Conservation (phyloP, 2,797 vertebrate genomes). For the Denticeps clupeoides region DNA sequence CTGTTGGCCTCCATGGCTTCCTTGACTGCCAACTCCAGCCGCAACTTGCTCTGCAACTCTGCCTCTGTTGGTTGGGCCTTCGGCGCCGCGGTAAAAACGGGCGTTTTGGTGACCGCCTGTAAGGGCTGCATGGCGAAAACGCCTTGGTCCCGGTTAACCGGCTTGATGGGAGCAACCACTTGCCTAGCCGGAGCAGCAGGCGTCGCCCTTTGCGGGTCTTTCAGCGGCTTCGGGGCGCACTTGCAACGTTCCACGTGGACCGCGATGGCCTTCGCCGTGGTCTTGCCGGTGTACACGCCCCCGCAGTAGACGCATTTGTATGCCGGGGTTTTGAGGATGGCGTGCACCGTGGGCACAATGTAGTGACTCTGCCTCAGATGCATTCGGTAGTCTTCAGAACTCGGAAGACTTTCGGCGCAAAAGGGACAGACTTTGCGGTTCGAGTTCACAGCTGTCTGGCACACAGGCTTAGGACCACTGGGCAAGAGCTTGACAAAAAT, state of each 20-base stretch:
- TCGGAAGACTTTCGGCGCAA: slow-evolving; percentile 71
- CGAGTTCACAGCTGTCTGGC: slow-evolving; percentile 40
- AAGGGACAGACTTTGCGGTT: slow-evolving; percentile 71
- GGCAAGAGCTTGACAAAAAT: slow-evolving; percentile 83
- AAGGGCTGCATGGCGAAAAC: slow-evolving; percentile 11
- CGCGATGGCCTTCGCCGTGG: slow-evolving; percentile 83
- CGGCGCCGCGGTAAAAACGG: slow-evolving; percentile 9
- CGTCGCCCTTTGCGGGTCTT: slow-evolving; percentile 25
- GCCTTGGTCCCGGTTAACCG: slow-evolving; percentile 11
- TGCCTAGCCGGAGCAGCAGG: slow-evolving; percentile 15
- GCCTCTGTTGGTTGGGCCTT: slow-evolving; percentile 21
- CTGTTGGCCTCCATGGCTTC: slow-evolving; percentile 56
- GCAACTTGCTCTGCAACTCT: slow-evolving; percentile 50
- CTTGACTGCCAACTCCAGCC: slow-evolving; percentile 54
- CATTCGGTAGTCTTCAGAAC: slow-evolving; percentile 64
- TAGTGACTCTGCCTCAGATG: slow-evolving; percentile 88
- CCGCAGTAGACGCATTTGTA: slow-evolving; percentile 97
- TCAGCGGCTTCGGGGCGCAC: slow-evolving; percentile 69
- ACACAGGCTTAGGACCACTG: slow-evolving; percentile 45
- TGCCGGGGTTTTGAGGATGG: slow-evolving; percentile 82
- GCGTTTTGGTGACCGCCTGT: slow-evolving; percentile 9
- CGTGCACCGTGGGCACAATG: slow-evolving; percentile 87
- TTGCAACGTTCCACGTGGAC: slow-evolving; percentile 85
- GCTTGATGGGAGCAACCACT: slow-evolving; percentile 12
- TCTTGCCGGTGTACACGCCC: slow-evolving; percentile 90